phyloP scores from a whole-genome alignment of 2,888 invertebrate genomes.

The Periphyllus acericola region DNA sequence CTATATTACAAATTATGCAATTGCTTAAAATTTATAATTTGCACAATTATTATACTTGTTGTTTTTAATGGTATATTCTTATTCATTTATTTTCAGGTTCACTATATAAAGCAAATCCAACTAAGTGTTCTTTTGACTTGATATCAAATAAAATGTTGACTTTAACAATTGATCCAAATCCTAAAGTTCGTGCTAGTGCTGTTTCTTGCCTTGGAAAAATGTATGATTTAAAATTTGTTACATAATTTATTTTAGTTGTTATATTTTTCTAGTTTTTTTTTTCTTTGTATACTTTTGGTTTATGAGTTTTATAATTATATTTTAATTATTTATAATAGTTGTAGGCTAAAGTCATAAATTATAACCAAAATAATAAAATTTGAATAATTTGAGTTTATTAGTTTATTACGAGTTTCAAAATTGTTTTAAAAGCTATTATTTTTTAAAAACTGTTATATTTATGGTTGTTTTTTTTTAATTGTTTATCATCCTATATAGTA shows the following conservation, averaged over 20 bases:
- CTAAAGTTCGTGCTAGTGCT: constrained; percentile 71
- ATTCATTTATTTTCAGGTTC: constrained; percentile 65
- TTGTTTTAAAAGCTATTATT: not conserved
- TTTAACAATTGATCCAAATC: constrained; percentile 71
- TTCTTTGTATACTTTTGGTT: not conserved
- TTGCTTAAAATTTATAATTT: not conserved
- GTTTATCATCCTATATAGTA: not conserved
- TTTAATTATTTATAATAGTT: not conserved
- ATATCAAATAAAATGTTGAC: constrained; percentile 71
- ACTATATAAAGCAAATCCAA: constrained; percentile 67
- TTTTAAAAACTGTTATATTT: constrained; percentile 1
- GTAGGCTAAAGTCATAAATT: not conserved
- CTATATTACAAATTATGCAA: not conserved
- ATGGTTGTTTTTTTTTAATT: constrained; percentile 28
- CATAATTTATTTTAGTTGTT: not conserved
- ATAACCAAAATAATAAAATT: not conserved
- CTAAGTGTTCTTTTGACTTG: constrained; percentile 68
- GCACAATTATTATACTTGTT: not conserved
- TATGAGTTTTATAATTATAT: not conserved
- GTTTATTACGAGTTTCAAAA: not conserved
- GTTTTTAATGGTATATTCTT: not conserved
- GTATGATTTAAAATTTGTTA: constrained; percentile 5
- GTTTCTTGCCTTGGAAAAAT: constrained; percentile 64
- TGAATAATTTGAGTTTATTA: not conserved
- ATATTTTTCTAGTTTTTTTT: not conserved